Base-by-base conservation (phyloP, 23 tunicate genomes). In the Halocynthia roretzi region DNA sequence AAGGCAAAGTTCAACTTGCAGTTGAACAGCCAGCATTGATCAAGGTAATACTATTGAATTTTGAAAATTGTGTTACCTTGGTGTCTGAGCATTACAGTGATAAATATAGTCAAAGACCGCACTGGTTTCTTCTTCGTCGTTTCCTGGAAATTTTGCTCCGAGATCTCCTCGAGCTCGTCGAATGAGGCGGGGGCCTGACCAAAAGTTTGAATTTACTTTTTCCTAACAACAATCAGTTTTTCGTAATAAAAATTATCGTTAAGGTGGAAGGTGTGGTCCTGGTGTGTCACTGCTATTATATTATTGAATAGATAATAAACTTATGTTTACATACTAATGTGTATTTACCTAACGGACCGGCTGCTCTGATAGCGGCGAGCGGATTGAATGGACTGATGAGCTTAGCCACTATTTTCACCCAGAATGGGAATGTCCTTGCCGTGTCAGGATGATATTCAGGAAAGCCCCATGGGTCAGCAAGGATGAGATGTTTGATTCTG, bases 391-490 rank as follows among this genome's bases (percentile, higher is more conserved):
- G 92, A 68, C 92, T 86, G 9, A 86, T 80, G 6, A 92, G 12
- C 10, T 81, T 83, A 5, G 86, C 85, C 54, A 86, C 57, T 6
- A 70, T 85, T 20, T 87, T 70, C n/a, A 85, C 81, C 98, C 98
- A 92, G n/a, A 86, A 12, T 0, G 98, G 98, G 6, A 86, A 55
- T 21, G 80, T 67, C n/a, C 92, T 67, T 9, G 77, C 82, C 71
- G 76, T 21, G 48, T 79, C 86, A 50, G 84, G 86, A 51, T 92
- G 86, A 48, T 63, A 85, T 62, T 68, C 75, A 56, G 92, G 92
- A 51, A 92, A 92, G 22, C 98, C 98, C 98, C 98, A 92, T 54
- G 98, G 98, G 69, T 92, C 98, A 57, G 84, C 98, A 15, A 92
- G 72, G 15, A 92, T 60, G 15, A 92, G 69, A 21, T 84, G 89